These are phyloP conservation scores for Enhydra lutris DNA, from an alignment of 2,113 vertebrate species.

Conservation along the genomic window DNA sequence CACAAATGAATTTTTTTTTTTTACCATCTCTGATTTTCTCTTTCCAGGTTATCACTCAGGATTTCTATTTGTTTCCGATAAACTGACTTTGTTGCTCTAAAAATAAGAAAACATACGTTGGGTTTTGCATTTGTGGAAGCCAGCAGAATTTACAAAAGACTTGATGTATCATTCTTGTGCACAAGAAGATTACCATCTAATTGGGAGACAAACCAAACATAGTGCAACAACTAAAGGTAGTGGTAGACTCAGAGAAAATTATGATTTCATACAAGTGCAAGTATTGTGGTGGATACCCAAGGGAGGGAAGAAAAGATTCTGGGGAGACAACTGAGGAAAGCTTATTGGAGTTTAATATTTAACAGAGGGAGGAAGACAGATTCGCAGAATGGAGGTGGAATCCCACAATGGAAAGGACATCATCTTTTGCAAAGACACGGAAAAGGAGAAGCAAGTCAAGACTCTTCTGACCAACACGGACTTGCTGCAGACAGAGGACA, in stretches of 20 bases:
- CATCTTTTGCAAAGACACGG: background rate
- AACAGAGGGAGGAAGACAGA: background rate
- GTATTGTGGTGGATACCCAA: background rate
- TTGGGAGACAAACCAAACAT: background rate
- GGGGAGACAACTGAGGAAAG: background rate
- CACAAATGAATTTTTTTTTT: background rate
- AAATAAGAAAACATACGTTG: constrained; percentile 14
- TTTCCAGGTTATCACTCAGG: constrained; percentile 52
- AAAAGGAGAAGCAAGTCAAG: background rate
- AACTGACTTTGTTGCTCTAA: constrained; percentile 28
- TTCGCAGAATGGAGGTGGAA: background rate
- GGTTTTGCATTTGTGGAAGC: constrained; percentile 16
- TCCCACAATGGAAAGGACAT: background rate
- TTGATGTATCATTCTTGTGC: background rate
- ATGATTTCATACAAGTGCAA: background rate
- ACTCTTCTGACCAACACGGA: rapidly evolving
- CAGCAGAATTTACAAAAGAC: background rate
- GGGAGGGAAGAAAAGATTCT: background rate
- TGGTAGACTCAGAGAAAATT: background rate
- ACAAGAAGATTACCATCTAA: background rate
- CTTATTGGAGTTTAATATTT: background rate
- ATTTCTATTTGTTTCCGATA: constrained; percentile 55
- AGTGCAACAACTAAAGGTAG: background rate
- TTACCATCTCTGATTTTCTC: constrained; percentile 73
- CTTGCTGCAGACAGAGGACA: background rate